Percentiles rank a stretch among this genome's conserved stretches.
These are phyloP conservation scores for Coregonus suidteri DNA, from an alignment of 2,797 vertebrate species.

Conservation along the genomic window DNA sequence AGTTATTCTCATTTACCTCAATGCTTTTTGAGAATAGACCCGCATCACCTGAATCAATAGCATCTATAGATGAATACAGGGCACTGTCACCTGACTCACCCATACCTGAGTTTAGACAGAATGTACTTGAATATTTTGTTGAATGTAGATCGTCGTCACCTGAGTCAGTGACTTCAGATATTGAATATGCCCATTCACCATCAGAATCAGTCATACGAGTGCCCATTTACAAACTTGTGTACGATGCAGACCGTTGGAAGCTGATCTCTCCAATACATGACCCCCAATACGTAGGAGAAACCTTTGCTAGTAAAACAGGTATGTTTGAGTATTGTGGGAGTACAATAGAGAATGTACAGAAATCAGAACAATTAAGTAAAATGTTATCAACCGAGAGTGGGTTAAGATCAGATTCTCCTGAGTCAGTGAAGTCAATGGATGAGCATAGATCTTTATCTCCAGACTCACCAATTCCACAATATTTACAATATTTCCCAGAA, in stretches of 20 bases:
- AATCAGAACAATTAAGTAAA: not conserved
- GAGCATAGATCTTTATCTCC: constrained; percentile 46
- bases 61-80: constrained; percentile 58
- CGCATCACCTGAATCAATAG: constrained; percentile 52
- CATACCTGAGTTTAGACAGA: constrained; percentile 57
- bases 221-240: constrained; percentile 23
- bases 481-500: constrained; percentile 40
- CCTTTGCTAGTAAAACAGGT: constrained; percentile 38
- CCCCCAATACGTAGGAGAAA: constrained; percentile 59
- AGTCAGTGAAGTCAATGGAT: constrained; percentile 25
- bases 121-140: not conserved
- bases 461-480: constrained; percentile 53
- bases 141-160: not conserved
- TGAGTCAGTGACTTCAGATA: constrained; percentile 42
- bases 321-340: constrained; percentile 20
- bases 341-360: constrained; percentile 10
- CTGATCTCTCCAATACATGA: constrained; percentile 62
- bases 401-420: constrained; percentile 32
- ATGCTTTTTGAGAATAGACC: constrained; percentile 1
- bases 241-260: constrained; percentile 45
- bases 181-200: not conserved
- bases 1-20: not conserved
- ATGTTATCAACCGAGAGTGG: not conserved
- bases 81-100: constrained; percentile 71
- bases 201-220: not conserved